phyloP scores from a whole-genome alignment of 2,113 vertebrate species.

The Cathartes aura region DNA sequence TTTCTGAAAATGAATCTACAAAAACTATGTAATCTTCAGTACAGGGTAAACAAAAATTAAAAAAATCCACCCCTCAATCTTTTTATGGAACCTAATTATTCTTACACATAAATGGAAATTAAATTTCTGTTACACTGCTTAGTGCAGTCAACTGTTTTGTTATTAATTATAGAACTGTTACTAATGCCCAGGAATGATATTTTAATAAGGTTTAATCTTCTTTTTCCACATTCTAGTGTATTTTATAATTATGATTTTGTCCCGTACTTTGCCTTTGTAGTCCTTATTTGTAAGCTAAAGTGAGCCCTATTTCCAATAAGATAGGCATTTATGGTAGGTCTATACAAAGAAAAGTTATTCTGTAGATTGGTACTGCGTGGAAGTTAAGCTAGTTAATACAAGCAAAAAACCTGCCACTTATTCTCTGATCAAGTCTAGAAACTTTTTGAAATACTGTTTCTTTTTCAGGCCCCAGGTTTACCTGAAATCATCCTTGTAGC shows the following conservation, averaged over 20 bases:
- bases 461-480: not conserved
- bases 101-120: conserved; percentile 63
- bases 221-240: conserved; percentile 32
- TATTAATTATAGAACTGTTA: conserved; percentile 70
- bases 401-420: accelerated
- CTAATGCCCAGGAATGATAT: conserved; percentile 61
- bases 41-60: not conserved
- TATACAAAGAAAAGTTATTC: not conserved
- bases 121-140: conserved; percentile 61
- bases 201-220: conserved; percentile 70
- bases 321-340: not conserved
- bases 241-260: conserved; percentile 50
- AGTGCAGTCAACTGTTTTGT: conserved; percentile 67
- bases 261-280: conserved; percentile 20
- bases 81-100: conserved; percentile 65
- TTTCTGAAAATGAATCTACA: conserved; percentile 41
- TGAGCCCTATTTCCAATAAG: not conserved
- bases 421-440: not conserved
- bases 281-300: not conserved
- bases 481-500: not conserved
- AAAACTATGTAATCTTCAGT: conserved; percentile 32
- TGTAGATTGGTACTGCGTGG: not conserved
- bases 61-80: not conserved
- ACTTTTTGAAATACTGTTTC: not conserved
- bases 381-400: not conserved